Percentiles rank a stretch among this genome's conserved stretches.
phyloP scores from a whole-genome alignment of 2,113 vertebrate species.

The Amia ocellicauda region DNA sequence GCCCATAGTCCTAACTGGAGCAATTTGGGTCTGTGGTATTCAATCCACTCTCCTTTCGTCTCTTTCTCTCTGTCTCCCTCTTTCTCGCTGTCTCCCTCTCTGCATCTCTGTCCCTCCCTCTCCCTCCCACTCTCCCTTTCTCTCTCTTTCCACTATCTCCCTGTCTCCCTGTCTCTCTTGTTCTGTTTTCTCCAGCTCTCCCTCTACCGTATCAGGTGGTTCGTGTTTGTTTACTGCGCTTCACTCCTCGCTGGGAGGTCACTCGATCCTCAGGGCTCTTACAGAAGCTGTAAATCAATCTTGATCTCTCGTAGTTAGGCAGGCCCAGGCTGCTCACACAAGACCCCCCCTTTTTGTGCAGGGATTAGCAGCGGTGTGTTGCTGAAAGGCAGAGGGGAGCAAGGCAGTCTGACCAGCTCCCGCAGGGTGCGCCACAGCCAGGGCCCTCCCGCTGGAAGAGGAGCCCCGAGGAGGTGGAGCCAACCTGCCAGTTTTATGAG shows the following conservation, averaged over 20 bases:
- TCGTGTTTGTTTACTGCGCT: background rate
- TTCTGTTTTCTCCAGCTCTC: no score
- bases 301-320: background rate
- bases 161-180: no score
- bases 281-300: background rate
- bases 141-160: no score
- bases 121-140: no score
- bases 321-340: background rate
- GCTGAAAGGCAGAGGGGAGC: background rate
- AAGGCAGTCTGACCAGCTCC: background rate
- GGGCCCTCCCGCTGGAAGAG: no score
- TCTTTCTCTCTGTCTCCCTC: background rate
- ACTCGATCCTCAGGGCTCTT: background rate
- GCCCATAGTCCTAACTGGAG: constrained; percentile 12
- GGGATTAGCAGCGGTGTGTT: background rate
- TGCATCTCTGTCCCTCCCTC: no score
- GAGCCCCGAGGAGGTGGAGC: background rate
- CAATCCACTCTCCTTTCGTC: constrained; percentile 9
- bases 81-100: no score
- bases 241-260: background rate
- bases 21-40: background rate
- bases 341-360: background rate
- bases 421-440: background rate
- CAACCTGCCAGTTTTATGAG: no score
- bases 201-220: no score